A percentile compares a stretch with the other conserved stretches of the same genome.
These are phyloP conservation scores for Cotesia congregata DNA, from an alignment of 2,888 invertebrate genomes.

Conservation along the genomic window DNA sequence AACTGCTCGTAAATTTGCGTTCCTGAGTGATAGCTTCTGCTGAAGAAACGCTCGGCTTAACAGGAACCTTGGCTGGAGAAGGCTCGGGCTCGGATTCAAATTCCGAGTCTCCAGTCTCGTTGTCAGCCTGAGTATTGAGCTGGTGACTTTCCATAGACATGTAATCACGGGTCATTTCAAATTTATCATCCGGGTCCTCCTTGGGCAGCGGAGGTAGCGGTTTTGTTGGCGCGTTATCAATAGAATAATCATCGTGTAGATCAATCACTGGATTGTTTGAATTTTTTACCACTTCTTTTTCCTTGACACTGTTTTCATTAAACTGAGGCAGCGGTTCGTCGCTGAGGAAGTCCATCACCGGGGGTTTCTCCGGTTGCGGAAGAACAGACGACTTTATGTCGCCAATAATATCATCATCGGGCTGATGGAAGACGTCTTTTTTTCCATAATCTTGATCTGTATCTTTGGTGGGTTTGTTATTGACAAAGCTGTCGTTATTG, in stretches of 20 bases:
- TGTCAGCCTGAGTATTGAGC: conserved; percentile 45
- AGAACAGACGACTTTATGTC: conserved; percentile 54
- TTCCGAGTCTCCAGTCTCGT: conserved; percentile 62
- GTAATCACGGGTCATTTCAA: conserved; percentile 54
- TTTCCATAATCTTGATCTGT: conserved; percentile 31
- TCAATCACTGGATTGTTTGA: conserved; percentile 23
- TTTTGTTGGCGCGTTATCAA: conserved; percentile 45
- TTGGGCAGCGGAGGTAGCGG: conserved; percentile 18
- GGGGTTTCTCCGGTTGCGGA: conserved; percentile 55
- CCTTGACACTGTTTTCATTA: conserved; percentile 14
- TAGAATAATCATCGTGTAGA: conserved; percentile 49
- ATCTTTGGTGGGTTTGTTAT: conserved; percentile 33
- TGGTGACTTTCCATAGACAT: conserved; percentile 34
- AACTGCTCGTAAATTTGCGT: conserved; percentile 38
- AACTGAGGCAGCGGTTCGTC: conserved; percentile 45
- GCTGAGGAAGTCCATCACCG: conserved; percentile 53
- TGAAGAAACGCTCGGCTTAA: conserved; percentile 46
- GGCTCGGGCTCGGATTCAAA: conserved; percentile 66
- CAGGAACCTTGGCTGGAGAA: conserved; percentile 56
- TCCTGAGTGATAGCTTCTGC: neutral
- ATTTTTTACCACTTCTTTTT: conserved; percentile 24
- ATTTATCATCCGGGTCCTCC: conserved; percentile 41
- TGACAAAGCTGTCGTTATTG: neutral
- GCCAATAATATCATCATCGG: conserved; percentile 34
- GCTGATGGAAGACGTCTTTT: conserved; percentile 23